Conservation (phyloP, 2,113 vertebrate species). For the Bagarius yarrelli region DNA sequence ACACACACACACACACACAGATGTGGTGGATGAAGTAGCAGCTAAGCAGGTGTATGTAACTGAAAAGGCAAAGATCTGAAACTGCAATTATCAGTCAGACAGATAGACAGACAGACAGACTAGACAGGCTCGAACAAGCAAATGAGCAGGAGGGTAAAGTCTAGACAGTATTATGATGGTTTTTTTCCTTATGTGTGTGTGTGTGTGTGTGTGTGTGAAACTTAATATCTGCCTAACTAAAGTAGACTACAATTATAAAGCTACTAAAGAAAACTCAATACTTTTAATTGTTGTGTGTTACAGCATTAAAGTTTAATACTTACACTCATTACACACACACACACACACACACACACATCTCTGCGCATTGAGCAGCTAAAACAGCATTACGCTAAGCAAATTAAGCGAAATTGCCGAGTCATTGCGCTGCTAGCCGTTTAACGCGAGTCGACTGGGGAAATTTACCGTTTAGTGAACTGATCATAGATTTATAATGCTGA, state of each 20-base stretch:
- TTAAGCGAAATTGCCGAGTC: not conserved
- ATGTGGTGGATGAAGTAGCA: conserved; percentile 5
- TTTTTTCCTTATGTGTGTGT: too few relatives aligned
- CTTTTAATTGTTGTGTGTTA: not conserved
- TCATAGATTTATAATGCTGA: too few relatives aligned
- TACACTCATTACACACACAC: not conserved
- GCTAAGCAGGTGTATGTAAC: conserved; percentile 1
- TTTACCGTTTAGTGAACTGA: too few relatives aligned
- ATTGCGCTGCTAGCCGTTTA: not conserved
- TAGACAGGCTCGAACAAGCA: not conserved
- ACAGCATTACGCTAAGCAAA: not conserved
- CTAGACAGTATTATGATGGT: not conserved
- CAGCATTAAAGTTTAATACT: not conserved
- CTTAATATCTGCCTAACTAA: too few relatives aligned
- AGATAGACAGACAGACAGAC: not conserved
- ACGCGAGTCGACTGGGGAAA: not conserved
- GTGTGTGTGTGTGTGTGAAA: too few relatives aligned
- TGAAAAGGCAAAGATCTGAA: not conserved
- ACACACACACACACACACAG: not conserved
- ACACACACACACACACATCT: too few relatives aligned
- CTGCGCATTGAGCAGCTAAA: not conserved
- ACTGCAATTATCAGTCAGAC: conserved; percentile 13
- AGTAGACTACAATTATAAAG: too few relatives aligned
- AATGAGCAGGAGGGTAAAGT: not conserved
- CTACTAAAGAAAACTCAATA: not conserved